Base-by-base conservation (phyloP, 2,113 vertebrate species). In the Rattus norvegicus region DNA sequence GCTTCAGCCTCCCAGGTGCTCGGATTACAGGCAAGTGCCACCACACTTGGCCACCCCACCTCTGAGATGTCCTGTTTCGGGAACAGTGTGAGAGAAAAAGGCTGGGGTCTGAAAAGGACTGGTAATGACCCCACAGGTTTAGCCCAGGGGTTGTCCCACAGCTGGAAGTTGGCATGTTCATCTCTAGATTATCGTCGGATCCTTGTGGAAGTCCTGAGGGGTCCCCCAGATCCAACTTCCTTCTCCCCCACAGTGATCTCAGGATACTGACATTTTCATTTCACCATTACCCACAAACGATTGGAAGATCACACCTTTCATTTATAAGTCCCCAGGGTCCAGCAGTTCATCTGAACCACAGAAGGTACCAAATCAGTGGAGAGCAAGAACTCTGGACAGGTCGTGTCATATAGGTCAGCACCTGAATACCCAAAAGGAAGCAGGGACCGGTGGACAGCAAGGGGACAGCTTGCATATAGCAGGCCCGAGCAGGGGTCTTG, bases 1-100 rank as follows among this genome's bases (percentile, higher is more conserved):
- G 52, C 39, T 39, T 76, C 70, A 89, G 54, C 54, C 54, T 90
- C 72, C 17, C 8, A 7, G 1, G n/a, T 47, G 87, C n/a, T 89
- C 13, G 24, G 39, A 75, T 59, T 72, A 19, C 54, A 72, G 20
- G 67, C 67, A 36, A n/a, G 33, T 49, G 24, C 49, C 20, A 13
- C 33, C 19, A 88, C 33, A 14, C 33, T 9, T 56, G 65, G 24
- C 69, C 43, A 22, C 65, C 94, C 80, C 26, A 94, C 72, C 84
- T 86, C 85, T 91, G 76, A 95, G 56, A 92, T 1, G 12, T 28
- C 19, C 14, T 36, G 47, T 91, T 91, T 91, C 49, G 61, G 87
- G 93, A 89, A 92, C 54, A 70, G 94, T 9, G 4, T 14, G 59
- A 86, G 80, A 89, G 54, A 43, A 76, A 94, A 93, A 86, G 33